Evolutionary conservation across 2,888 invertebrate species (phyloP).

Genomic region (Clusia tigrina): DNA sequence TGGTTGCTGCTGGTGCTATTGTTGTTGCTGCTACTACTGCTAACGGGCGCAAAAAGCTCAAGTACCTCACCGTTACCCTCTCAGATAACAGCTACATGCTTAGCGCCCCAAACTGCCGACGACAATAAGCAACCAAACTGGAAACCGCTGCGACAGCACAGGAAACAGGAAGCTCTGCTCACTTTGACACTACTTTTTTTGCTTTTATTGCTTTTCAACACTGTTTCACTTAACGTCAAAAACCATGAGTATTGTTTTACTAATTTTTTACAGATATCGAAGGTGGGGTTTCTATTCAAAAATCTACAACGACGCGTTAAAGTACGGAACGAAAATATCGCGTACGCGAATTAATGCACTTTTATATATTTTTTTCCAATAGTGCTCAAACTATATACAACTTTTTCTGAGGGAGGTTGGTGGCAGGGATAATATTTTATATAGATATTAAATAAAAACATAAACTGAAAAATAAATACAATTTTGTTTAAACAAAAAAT

Average conservation of each 20-base stretch:
- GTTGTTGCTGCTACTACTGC: not conserved
- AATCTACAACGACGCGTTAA: too few species aligned
- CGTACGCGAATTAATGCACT: too few species aligned
- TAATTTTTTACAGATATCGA: too few species aligned
- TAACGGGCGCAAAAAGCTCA: slow-evolving; percentile 32
- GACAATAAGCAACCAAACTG: slow-evolving; percentile 1
- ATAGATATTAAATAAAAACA: slow-evolving; percentile 1
- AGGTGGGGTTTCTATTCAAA: too few species aligned
- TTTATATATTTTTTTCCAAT: too few species aligned
- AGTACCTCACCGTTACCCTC: slow-evolving; percentile 41
- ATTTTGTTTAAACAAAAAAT: slow-evolving; percentile 30
- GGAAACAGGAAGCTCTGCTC: not conserved
- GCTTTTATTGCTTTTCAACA: not conserved
- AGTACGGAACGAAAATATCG: too few species aligned
- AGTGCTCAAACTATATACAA: too few species aligned
- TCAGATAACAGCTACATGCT: slow-evolving; percentile 2
- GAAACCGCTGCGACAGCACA: not conserved
- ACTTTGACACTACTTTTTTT: not conserved
- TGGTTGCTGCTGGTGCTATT: not conserved
- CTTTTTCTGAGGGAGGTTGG: too few species aligned
- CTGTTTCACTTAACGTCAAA: not conserved
- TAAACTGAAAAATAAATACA: slow-evolving; percentile 21
- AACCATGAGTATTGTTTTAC: too few species aligned
- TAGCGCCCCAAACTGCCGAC: not conserved
- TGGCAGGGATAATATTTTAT: not conserved